Conservation (phyloP, 2,888 invertebrate genomes). For the Amphiduros pacificus region DNA sequence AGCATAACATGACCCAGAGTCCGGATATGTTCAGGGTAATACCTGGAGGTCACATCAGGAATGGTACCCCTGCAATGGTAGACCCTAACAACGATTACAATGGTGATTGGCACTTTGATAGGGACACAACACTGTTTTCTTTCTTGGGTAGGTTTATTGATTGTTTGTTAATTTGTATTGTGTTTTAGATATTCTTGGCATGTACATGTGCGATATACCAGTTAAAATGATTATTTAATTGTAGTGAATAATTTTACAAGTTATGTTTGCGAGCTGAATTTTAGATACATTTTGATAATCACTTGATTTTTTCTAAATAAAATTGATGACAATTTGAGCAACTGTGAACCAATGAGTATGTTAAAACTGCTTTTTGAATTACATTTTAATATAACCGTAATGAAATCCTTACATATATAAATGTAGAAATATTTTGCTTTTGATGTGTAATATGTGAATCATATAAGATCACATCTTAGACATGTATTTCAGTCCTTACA, state of each 20-base stretch:
- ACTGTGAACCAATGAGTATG: too few relatives aligned
- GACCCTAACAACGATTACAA: constrained; percentile 30
- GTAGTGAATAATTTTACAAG: background rate
- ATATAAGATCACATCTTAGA: background rate
- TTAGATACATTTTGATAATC: background rate
- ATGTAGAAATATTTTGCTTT: background rate
- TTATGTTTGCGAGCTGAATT: background rate
- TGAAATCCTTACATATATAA: background rate
- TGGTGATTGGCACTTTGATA: constrained; percentile 46
- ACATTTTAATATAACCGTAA: too few relatives aligned
- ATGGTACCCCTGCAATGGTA: constrained; percentile 28
- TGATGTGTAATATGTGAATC: background rate
- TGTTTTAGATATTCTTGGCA: background rate
- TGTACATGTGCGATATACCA: background rate
- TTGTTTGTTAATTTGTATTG: background rate
- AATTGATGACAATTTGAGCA: too few relatives aligned
- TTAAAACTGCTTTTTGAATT: too few relatives aligned
- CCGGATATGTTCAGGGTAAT: constrained; percentile 47
- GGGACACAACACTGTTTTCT: background rate
- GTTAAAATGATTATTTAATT: background rate
- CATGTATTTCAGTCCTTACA: background rate
- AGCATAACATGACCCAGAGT: constrained; percentile 34
- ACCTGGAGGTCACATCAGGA: constrained; percentile 19
- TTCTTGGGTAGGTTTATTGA: constrained; percentile 4
- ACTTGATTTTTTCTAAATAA: background rate